Evolutionary conservation across 2,113 vertebrate species (phyloP).

Genomic region (Arothron firmamentum): DNA sequence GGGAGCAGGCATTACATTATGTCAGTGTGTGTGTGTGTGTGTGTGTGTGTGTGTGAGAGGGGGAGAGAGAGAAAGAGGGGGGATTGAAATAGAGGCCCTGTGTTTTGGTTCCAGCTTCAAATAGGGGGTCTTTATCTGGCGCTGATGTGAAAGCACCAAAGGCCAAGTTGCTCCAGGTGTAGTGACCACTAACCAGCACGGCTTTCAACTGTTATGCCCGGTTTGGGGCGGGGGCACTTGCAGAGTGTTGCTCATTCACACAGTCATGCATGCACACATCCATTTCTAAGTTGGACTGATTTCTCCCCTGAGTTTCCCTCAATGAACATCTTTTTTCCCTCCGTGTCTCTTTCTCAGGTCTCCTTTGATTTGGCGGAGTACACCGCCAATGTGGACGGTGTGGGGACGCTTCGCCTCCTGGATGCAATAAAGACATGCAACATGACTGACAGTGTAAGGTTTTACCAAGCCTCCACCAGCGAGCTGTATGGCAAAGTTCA

Average conservation of each 20-base stretch:
- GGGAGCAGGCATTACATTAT: constrained; percentile 5
- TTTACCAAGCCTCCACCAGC: constrained; percentile 98
- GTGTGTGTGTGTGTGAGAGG: constrained; percentile 11
- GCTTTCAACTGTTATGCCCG: constrained; percentile 59
- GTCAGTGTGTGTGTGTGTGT: background rate
- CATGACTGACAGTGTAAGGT: constrained; percentile 86
- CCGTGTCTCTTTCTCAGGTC: constrained; percentile 72
- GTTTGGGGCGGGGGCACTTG: constrained; percentile 44
- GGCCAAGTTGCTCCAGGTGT: constrained; percentile 55
- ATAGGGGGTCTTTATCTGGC: constrained; percentile 68
- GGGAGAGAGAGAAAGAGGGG: background rate
- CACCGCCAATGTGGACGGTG: constrained; percentile 93
- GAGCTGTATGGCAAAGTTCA: constrained; percentile 97
- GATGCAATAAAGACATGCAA: constrained; percentile 96
- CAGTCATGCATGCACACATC: constrained; percentile 17
- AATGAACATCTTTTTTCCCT: background rate
- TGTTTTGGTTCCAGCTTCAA: constrained; percentile 55
- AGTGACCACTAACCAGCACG: constrained; percentile 49
- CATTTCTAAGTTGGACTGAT: constrained; percentile 47
- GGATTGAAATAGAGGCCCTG: constrained; percentile 62
- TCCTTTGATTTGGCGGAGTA: constrained; percentile 98
- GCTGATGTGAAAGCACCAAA: constrained; percentile 36
- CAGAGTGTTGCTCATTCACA: constrained; percentile 6
- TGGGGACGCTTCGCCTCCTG: constrained; percentile 90
- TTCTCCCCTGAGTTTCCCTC: constrained; percentile 5